Percentiles rank a stretch among this genome's conserved stretches.
Evolutionary conservation across 2,888 invertebrate genomes (phyloP).

Genomic region (Augochlorella aurata): DNA sequence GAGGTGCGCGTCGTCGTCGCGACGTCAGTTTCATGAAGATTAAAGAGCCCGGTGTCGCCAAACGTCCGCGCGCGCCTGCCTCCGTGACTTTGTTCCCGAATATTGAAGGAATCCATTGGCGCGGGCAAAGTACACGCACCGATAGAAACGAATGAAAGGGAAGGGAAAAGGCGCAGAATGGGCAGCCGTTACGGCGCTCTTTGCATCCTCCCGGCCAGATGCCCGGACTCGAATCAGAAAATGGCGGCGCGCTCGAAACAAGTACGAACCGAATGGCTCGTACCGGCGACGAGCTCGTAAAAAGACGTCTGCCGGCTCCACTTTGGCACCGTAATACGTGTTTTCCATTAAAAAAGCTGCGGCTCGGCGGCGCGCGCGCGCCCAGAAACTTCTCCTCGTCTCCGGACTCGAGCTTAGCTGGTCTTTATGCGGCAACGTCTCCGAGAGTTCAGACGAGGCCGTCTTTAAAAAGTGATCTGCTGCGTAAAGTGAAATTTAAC

Average conservation of each 20-base stretch:
- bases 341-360: slow-evolving; percentile 55
- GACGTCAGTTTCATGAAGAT: slow-evolving; percentile 13
- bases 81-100: slow-evolving; percentile 14
- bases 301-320: slow-evolving; percentile 60
- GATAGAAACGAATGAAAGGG: slow-evolving; percentile 16
- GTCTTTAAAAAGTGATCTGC: slow-evolving; percentile 51
- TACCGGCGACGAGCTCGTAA: slow-evolving; percentile 58
- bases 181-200: slow-evolving; percentile 27
- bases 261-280: slow-evolving; percentile 52
- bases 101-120: slow-evolving; percentile 11
- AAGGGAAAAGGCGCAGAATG: background rate
- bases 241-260: slow-evolving; percentile 46
- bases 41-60: background rate
- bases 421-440: slow-evolving; percentile 29
- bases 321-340: slow-evolving; percentile 55
- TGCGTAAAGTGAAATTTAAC: slow-evolving; percentile 43
- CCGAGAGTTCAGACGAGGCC: slow-evolving; percentile 20
- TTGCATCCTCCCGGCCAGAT: slow-evolving; percentile 10
- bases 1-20: background rate
- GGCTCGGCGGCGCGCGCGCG: slow-evolving; percentile 14
- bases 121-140: slow-evolving; percentile 8
- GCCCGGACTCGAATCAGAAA: slow-evolving; percentile 48
- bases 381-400: slow-evolving; percentile 23
- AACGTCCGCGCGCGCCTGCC: background rate
- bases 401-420: background rate